phyloP scores from a whole-genome alignment of 1,140 invertebrate genomes.

The Notospermus geniculatus region DNA sequence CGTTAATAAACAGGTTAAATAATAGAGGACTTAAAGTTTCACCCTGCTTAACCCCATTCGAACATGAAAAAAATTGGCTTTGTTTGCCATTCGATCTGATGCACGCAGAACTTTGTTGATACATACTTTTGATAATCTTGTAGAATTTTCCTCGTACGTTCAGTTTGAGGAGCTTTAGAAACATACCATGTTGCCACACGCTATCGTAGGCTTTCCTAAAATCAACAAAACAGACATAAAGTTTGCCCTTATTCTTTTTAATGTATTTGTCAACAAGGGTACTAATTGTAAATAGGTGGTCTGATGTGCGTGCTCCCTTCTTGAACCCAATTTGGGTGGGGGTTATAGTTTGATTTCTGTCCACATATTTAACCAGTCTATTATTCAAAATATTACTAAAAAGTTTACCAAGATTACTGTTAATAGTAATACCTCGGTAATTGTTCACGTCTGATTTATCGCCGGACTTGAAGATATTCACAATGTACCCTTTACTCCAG shows the following conservation, averaged over 20 bases:
- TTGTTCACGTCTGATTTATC: background rate
- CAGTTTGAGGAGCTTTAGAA: background rate
- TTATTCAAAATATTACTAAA: slow-evolving; percentile 2
- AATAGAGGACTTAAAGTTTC: slow-evolving; percentile 1
- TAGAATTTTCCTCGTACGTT: background rate
- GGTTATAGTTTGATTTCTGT: background rate
- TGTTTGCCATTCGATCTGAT: background rate
- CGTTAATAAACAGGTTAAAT: slow-evolving; percentile 3
- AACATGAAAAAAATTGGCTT: background rate
- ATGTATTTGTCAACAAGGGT: slow-evolving; percentile 1
- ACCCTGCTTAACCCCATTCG: slow-evolving; percentile 1
- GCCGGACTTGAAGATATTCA: slow-evolving; percentile 13
- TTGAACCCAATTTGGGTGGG: slow-evolving; percentile 4
- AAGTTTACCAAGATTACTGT: slow-evolving; percentile 1
- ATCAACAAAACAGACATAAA: slow-evolving; percentile 1
- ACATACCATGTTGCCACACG: slow-evolving; percentile 1
- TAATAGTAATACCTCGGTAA: slow-evolving; percentile 10
- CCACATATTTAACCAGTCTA: background rate
- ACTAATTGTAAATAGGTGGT: background rate
- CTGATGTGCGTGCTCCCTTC: background rate
- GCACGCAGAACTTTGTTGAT: background rate
- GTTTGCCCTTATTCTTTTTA: no score
- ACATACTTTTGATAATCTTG: background rate
- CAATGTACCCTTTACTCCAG: slow-evolving; percentile 15
- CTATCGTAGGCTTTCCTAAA: background rate